Evolutionary conservation across 2,888 invertebrate species (phyloP), one percentile per base, ranked within the genome.

Genomic region (Mechanitis messenoides): DNA sequence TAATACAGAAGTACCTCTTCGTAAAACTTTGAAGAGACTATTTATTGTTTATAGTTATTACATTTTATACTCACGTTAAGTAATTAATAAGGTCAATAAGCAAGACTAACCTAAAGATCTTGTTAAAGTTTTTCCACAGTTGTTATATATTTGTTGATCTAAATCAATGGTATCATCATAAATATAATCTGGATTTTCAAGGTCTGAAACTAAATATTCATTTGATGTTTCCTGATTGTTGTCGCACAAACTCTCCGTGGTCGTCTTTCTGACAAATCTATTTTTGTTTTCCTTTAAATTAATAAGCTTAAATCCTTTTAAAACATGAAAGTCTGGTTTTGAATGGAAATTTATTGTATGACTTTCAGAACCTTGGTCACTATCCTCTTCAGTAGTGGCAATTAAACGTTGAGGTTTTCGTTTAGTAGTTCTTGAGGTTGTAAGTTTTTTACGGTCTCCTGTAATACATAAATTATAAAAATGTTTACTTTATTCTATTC

Each of bases 271-370:
- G 35, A 73, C 68, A 57, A 69, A 64, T 66, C 75, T 80, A 65
- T 71, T 83, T 72, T 75, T 84, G 63, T 76, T 78, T 56, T 72
- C 74, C 45, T 75, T 72, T 63, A 88, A 75, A 71, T 88, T 86
- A 33, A 84, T 72, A 1, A 89, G 78, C 74, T 88, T 89, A 67
- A 87, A 89, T 33, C 84, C 84, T 74, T 85, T 79, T 47, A 89
- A 68, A 3, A 86, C 83, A 69, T 85, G 81, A 59, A 88, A 90
- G 69, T 88, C 80, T 50, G 88, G 89, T 53, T 82, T 82, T 0
- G 88, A 80, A 55, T 83, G 82, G 58, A 82, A 87, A 63, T 72
- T 83, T 33, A 88, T 76, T 2, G 81, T 81, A 63, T 81, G 80
- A 59, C 80, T 83, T 68, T 81, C 81, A 5, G 75, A 71, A 54